Conservation (phyloP, 2,888 invertebrate genomes). For the Cacoxenus indagator region DNA sequence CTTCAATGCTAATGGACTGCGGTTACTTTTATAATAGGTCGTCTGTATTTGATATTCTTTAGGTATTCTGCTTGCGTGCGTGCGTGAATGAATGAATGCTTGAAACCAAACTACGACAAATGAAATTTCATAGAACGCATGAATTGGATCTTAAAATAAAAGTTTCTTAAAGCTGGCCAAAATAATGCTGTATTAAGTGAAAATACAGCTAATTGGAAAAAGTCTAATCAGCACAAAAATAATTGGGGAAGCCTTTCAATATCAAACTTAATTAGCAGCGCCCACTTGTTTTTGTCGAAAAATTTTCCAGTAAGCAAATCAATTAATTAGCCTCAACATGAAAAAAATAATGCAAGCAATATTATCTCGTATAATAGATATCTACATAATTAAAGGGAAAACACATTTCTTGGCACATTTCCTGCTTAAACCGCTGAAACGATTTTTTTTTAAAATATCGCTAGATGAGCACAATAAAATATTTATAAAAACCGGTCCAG, state of each 20-base stretch:
- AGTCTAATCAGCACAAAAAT: neutral
- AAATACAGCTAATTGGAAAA: constrained; percentile 19
- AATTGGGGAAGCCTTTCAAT: neutral
- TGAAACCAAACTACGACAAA: too few species aligned
- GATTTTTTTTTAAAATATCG: too few species aligned
- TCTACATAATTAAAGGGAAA: too few species aligned
- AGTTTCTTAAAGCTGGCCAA: neutral
- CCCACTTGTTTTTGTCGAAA: neutral
- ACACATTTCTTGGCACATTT: too few species aligned
- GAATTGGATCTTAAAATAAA: too few species aligned
- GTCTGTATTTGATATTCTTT: constrained; percentile 18
- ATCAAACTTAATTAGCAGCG: neutral
- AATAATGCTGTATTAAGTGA: constrained; percentile 29
- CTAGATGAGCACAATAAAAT: too few species aligned
- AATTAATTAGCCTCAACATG: neutral
- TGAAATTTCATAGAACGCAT: too few species aligned
- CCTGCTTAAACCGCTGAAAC: too few species aligned
- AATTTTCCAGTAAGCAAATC: neutral
- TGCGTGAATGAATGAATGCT: too few species aligned
- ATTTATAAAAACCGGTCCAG: too few species aligned
- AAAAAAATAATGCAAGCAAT: too few species aligned
- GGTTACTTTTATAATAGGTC: constrained; percentile 22
- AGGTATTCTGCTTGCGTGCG: constrained; percentile 21
- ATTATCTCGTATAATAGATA: too few species aligned
- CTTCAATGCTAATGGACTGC: constrained; percentile 29